Evolutionary conservation across 1,140 invertebrate genomes (phyloP).

Genomic region (Mercenaria mercenaria): DNA sequence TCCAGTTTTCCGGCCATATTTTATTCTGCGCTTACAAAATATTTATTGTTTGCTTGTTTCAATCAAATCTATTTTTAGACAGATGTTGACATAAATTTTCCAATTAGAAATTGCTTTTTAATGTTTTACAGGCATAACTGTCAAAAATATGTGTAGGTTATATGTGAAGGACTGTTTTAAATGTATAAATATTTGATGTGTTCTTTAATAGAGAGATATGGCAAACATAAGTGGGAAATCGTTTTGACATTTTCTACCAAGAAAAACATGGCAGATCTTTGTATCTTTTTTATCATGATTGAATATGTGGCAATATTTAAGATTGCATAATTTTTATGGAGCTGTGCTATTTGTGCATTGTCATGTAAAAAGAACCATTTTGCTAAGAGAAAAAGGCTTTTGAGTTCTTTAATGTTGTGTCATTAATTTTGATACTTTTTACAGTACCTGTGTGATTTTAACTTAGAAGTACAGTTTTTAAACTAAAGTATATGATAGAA

Average conservation of each 20-base stretch:
- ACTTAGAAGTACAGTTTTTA: no score
- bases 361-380: no score
- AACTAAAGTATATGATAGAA: no score
- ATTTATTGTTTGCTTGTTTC: constrained; percentile 18
- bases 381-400: no score
- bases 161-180: neutral
- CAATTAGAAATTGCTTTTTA: constrained; percentile 20
- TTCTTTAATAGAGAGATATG: neutral
- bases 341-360: no score
- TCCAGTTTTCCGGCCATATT: constrained; percentile 14
- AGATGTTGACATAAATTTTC: constrained; percentile 10
- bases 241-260: neutral
- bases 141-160: neutral
- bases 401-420: no score
- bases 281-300: neutral
- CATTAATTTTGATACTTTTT: no score
- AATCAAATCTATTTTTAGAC: constrained; percentile 20
- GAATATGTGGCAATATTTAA: constrained; percentile 10
- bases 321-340: no score
- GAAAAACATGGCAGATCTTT: neutral
- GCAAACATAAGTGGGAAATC: neutral
- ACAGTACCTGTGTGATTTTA: no score
- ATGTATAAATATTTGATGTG: neutral
- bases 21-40: neutral
- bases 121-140: constrained; percentile 35